Evolutionary conservation across 2,888 invertebrate species (phyloP), one percentile per base, ranked within the genome.

Genomic region (Trichopria drosophilae): DNA sequence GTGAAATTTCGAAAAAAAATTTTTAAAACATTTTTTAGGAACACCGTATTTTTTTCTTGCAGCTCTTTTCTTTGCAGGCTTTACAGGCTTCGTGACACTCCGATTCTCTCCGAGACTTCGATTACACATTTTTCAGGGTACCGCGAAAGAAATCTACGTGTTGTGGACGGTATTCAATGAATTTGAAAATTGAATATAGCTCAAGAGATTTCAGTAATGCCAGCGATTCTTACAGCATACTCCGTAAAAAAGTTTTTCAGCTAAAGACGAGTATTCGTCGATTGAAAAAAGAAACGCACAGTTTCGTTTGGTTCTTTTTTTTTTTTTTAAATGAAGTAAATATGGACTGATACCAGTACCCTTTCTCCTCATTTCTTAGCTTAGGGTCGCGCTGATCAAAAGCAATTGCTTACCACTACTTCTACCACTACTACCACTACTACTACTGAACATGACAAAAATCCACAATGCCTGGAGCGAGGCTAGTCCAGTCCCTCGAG

Each of bases 361-460:
- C 71, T 73, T 73, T 74, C 73, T 73, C 72, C 71, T 71, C 67
- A 73, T 75, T 75, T 74, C 75, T 72, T 75, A 75, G 75, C 75
- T 75, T 75, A 75, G 75, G 72, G 73, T 73, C 69, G 73, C 71
- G 73, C 73, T 68, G 74, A 73, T 72, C 75, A 73, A 73, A 75
- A 74, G 74, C 72, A 75, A 73, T 75, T 67, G 73, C 73, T 75
- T 74, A 74, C 73, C 69, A 72, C 74, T 75, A 73, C 73, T 69
- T 67, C 72, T 71, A 71, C 71, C 65, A 69, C 72, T 69, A 70
- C 72, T 71, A 73, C 61, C 50, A 59, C 60, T 66, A 67, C 67
- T 65, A 67, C 69, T 69, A 71, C 71, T 63, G 74, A 73, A 74
- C 74, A 75, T 75, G 75, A 75, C 73, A 75, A 75, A 69, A 72